phyloP scores from a whole-genome alignment of 1,140 invertebrate genomes.

The Drosophila sucinea region DNA sequence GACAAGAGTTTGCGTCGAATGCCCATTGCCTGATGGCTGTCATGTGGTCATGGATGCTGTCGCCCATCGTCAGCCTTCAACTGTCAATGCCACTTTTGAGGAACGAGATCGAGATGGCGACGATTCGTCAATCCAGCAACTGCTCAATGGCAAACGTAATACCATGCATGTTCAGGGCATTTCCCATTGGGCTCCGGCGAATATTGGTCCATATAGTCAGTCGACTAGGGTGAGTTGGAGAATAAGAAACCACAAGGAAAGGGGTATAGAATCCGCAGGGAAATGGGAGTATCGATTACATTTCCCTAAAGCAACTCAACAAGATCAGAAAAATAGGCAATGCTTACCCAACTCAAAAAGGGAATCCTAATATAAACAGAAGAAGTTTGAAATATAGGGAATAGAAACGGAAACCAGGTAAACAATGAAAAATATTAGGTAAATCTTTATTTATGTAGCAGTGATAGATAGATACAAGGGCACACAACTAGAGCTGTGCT shows the following conservation, averaged over 20 bases:
- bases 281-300: background rate
- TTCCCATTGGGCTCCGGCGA: conserved; percentile 97
- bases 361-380: no score
- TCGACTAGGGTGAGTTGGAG: conserved; percentile 86
- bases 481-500: no score
- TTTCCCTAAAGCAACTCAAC: no score
- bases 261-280: no score
- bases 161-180: conserved; percentile 97
- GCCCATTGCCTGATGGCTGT: conserved; percentile 88
- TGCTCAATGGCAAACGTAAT: conserved; percentile 66
- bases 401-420: no score
- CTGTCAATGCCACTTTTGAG: conserved; percentile 38
- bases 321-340: no score
- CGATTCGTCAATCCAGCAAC: conserved; percentile 26
- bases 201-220: conserved; percentile 98
- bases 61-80: conserved; percentile 84
- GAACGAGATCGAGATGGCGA: conserved; percentile 47
- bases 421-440: no score
- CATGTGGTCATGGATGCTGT: conserved; percentile 91
- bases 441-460: no score
- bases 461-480: no score
- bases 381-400: no score
- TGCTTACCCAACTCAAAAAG: no score
- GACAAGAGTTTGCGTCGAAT: conserved; percentile 93
- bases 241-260: background rate